Evolutionary conservation across 2,888 invertebrate genomes (phyloP).

Genomic region (Xanthostigma xanthostigma): DNA sequence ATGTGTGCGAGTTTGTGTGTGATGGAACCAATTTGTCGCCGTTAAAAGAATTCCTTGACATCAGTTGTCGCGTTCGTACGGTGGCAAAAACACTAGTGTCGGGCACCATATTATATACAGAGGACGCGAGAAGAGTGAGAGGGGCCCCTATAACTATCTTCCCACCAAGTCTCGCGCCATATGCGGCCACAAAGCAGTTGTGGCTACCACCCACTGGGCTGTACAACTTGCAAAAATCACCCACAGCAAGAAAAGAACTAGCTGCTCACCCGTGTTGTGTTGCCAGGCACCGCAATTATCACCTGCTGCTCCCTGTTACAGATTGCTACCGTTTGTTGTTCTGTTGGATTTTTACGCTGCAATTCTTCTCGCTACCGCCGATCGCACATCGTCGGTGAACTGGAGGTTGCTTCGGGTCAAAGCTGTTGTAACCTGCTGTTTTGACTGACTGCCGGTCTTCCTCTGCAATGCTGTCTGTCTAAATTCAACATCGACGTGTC

Average conservation of each 20-base stretch:
- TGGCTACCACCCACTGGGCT: slow-evolving; percentile 39
- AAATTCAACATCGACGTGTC: no score
- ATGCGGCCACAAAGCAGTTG: slow-evolving; percentile 7
- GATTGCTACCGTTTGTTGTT: slow-evolving; percentile 13
- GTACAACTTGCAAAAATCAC: slow-evolving; percentile 34
- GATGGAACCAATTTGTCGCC: slow-evolving; percentile 33
- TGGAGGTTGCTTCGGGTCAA: no score
- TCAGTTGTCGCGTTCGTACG: slow-evolving; percentile 31
- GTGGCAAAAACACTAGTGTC: slow-evolving; percentile 28
- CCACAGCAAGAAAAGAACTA: slow-evolving; percentile 35
- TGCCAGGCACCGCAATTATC: slow-evolving; percentile 28
- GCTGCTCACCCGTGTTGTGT: slow-evolving; percentile 33
- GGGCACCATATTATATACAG: no score
- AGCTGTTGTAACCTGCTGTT: no score
- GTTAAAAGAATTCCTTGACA: slow-evolving; percentile 34
- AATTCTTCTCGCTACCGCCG: background rate
- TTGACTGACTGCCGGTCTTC: no score
- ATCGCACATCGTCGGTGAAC: no score
- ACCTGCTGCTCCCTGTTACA: slow-evolving; percentile 25
- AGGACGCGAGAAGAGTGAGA: slow-evolving; percentile 3
- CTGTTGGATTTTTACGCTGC: background rate
- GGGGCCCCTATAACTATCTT: slow-evolving; percentile 1
- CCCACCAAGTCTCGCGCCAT: slow-evolving; percentile 13
- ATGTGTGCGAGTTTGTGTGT: slow-evolving; percentile 17
- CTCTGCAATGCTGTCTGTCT: no score